Percentiles rank a stretch among this genome's conserved stretches.
phyloP scores from a whole-genome alignment of 2,113 vertebrate species.

The Antechinus flavipes region DNA sequence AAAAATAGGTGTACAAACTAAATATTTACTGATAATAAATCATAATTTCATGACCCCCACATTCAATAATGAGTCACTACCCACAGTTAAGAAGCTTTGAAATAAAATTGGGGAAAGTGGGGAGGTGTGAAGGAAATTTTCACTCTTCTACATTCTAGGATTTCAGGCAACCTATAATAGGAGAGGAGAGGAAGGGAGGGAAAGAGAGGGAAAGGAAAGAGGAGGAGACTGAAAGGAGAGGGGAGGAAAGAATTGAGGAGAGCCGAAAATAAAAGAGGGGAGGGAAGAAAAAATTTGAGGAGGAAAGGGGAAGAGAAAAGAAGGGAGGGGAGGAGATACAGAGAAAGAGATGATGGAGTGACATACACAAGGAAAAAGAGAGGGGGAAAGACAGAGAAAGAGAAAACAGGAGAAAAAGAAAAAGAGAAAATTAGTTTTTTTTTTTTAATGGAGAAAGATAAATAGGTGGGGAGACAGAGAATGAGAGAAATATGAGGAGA shows the following conservation, averaged over 20 bases:
- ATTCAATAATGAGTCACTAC: too few species aligned
- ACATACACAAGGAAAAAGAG: too few species aligned
- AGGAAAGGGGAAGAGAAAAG: not conserved
- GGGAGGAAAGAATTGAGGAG: not conserved
- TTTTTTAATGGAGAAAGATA: not conserved
- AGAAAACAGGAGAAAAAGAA: not conserved
- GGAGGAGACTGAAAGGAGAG: too few species aligned
- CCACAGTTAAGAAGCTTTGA: too few species aligned
- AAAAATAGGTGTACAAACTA: too few species aligned
- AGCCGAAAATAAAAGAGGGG: too few species aligned
- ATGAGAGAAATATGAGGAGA: not conserved
- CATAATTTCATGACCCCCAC: too few species aligned
- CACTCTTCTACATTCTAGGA: not conserved
- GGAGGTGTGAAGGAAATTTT: not conserved
- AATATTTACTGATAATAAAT: too few species aligned
- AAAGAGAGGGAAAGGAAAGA: too few species aligned
- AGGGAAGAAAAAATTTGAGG: not conserved
- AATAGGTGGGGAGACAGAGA: not conserved
- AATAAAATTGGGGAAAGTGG: too few species aligned
- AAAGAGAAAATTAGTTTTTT: too few species aligned
- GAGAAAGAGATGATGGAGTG: not conserved
- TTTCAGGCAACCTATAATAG: not conserved
- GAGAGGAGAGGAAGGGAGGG: too few species aligned
- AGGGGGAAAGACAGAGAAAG: not conserved
- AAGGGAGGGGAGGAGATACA: not conserved